Percentiles rank a stretch among this genome's conserved stretches.
phyloP scores from a whole-genome alignment of 2,113 vertebrate genomes.

The Ahaetulla prasina region DNA sequence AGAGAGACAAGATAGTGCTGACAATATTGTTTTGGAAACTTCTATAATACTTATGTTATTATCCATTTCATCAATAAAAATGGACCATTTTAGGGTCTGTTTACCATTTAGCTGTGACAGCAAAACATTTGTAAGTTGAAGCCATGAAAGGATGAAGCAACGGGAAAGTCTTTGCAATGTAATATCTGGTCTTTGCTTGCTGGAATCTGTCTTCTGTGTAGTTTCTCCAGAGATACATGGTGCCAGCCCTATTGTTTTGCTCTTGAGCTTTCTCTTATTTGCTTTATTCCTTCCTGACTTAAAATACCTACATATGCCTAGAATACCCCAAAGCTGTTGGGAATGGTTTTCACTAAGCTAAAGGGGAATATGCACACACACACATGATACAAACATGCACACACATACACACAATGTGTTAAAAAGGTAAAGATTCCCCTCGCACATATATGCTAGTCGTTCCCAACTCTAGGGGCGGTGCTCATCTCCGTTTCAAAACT shows the following conservation, averaged over 20 bases:
- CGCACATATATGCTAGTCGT: too few species aligned
- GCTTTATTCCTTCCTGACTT: neutral
- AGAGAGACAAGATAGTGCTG: slow-evolving; percentile 33
- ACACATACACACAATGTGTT: too few species aligned
- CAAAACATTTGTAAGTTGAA: slow-evolving; percentile 39
- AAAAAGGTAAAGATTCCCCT: too few species aligned
- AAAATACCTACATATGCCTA: too few species aligned
- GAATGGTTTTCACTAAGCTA: too few species aligned
- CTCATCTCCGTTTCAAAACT: too few species aligned
- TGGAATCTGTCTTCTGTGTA: neutral
- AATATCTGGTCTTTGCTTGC: neutral
- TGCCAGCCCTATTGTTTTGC: neutral
- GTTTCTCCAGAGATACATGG: neutral
- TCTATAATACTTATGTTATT: slow-evolving; percentile 34
- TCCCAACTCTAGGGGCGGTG: too few species aligned
- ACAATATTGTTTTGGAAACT: slow-evolving; percentile 49
- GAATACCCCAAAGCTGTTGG: too few species aligned
- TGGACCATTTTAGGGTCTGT: slow-evolving; percentile 32
- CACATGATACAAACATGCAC: too few species aligned
- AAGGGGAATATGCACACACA: too few species aligned
- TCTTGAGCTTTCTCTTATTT: neutral
- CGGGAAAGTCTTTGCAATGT: neutral
- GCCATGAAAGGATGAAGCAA: slow-evolving; percentile 15
- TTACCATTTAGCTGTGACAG: slow-evolving; percentile 43
- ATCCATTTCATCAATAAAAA: slow-evolving; percentile 53